Evolutionary conservation across 2,888 invertebrate genomes (phyloP).

Genomic region (Limnephilus rhombicus): DNA sequence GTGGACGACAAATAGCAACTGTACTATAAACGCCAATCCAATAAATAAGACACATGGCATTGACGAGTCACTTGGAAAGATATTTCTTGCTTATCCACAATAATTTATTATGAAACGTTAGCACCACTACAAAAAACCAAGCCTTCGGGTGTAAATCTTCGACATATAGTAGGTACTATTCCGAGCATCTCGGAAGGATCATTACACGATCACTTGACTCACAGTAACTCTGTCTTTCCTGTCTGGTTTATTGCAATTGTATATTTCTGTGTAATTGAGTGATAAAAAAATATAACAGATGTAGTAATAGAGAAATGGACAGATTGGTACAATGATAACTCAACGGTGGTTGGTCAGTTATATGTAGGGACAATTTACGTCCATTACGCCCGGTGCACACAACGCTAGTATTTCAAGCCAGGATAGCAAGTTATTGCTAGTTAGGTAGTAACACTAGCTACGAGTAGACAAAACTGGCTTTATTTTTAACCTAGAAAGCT

Average conservation of each 20-base stretch:
- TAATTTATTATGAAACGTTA: neutral
- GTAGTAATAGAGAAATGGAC: neutral
- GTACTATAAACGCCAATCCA: neutral
- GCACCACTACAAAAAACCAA: neutral
- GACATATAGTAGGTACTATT: neutral
- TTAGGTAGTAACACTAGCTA: too few relatives aligned
- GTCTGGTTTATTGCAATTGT: neutral
- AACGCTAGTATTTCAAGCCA: too few relatives aligned
- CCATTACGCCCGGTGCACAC: neutral
- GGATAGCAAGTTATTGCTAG: too few relatives aligned
- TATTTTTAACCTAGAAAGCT: too few relatives aligned
- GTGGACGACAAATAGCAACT: neutral
- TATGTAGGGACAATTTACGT: neutral
- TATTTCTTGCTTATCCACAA: neutral
- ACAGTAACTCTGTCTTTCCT: neutral
- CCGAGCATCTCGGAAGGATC: neutral
- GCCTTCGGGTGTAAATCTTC: neutral
- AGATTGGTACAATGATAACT: neutral
- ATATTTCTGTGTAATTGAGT: neutral
- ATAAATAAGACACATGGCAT: neutral
- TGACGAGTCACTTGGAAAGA: neutral
- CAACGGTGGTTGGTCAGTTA: neutral
- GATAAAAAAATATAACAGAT: neutral
- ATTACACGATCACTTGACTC: neutral
- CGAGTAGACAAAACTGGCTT: too few relatives aligned